Base-by-base conservation (phyloP, 2,888 invertebrate species). In the Lobophora halterata region DNA sequence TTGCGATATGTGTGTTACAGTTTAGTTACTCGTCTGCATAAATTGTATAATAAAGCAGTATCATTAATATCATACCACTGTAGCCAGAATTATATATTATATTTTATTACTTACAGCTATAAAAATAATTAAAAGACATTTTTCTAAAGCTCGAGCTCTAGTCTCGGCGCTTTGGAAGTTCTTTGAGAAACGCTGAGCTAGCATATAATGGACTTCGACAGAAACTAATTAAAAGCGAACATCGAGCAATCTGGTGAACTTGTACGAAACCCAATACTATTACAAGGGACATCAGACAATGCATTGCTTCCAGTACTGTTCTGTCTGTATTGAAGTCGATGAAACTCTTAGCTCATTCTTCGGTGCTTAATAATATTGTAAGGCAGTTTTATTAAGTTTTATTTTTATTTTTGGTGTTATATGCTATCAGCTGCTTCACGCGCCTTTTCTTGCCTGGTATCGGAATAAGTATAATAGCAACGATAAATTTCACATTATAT, bases 161-260 rank as follows among this genome's bases (percentile, higher is more conserved):
- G 30, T 27, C 30, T 28, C 37, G 29, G 39, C 45, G 39, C 35
- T 47, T 50, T 46, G 61, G 68, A 72, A 76, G 75, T 76, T 76
- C 72, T 74, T 72, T 70, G 66, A 66, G 61, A 65, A 61, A 53
- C 59, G 65, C 70, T 65, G 60, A 53, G 68, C 61, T 63, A 54
- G 60, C 69, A 64, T 64, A 57, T 58, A 60, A 55, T 57, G 61
- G 61, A 65, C 68, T 71, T 70, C 67, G 62, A 72, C 71, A 69
- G 69, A 71, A 76, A 77, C 74, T 78, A 77, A 79, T 80, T 79
- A 79, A 78, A 71, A 71, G 54, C 54, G 72, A 73, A 79, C 73
- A 77, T 69, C 63, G 71, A 49, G 58, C 73, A 72, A 75, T 74
- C 68, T 69, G 57, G 59, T 49, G 51, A 58, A 61, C 61, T 64